Percentiles rank a stretch among this genome's conserved stretches.
These are phyloP conservation scores for Cydia pomonella DNA, from an alignment of 1,140 invertebrate species.

Conservation along the genomic window DNA sequence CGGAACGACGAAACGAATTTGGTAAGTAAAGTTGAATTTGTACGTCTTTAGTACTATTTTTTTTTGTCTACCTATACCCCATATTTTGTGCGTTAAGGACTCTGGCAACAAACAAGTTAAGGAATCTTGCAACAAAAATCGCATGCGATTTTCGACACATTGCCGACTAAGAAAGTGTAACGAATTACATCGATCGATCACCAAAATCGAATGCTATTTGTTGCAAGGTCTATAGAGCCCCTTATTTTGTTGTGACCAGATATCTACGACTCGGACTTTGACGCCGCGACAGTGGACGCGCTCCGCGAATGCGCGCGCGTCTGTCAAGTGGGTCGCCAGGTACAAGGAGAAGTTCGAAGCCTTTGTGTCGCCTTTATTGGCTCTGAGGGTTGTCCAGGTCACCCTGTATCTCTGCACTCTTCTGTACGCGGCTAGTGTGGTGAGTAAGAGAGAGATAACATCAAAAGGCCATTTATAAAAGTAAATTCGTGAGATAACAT, in stretches of 20 bases:
- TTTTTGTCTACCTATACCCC: too few species aligned
- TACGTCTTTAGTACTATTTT: too few species aligned
- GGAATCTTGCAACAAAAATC: too few species aligned
- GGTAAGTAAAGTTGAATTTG: constrained; percentile 36
- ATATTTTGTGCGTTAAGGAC: too few species aligned
- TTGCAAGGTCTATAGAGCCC: too few species aligned
- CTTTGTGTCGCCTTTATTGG: constrained; percentile 66
- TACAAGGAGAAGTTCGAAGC: constrained; percentile 58
- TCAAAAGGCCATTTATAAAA: constrained; percentile 44
- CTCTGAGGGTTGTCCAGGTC: constrained; percentile 62
- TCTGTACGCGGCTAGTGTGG: constrained; percentile 64
- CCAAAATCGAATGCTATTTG: too few species aligned
- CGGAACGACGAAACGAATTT: constrained; percentile 35
- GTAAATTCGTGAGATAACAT: too few species aligned
- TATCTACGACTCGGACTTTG: constrained; percentile 53
- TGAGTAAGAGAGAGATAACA: constrained; percentile 36
- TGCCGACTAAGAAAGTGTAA: too few species aligned
- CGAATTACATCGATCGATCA: too few species aligned
- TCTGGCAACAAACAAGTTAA: too few species aligned
- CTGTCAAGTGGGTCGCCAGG: constrained; percentile 46
- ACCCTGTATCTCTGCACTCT: constrained; percentile 69
- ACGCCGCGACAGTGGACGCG: constrained; percentile 48
- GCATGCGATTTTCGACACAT: too few species aligned
- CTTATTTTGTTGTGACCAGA: constrained; percentile 72
- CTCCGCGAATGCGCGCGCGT: constrained; percentile 56